Evolutionary conservation across 2,797 vertebrate species (phyloP), one percentile per base, ranked within the genome.

Genomic region (Malacoctenus gilli): DNA sequence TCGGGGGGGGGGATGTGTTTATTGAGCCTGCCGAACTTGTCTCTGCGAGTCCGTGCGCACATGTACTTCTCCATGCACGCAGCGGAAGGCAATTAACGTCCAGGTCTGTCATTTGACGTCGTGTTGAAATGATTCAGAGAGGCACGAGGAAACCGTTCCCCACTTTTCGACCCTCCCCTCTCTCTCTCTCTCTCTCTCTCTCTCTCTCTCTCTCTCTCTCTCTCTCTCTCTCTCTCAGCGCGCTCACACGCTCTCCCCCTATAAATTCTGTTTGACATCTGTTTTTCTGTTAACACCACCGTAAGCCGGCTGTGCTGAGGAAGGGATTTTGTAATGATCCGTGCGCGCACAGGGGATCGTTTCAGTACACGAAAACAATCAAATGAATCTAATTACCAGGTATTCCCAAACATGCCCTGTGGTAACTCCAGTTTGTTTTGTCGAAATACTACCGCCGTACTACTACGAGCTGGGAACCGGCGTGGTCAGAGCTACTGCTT

Each of bases 241-340:
- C 42, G 48, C 76, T 77, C 64, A 37, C 75, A 62, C 63, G 38
- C 72, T 72, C 58, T 38, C 55, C 50, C 69, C 54, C 54, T 74
- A 60, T 57, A 74, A 69, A 61, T 71, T 68, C 40, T 62, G 22
- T 57, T 61, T 56, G 68, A 84, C 85, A 78, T 87, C 82, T 87
- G 84, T 83, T 87, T 87, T 74, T 77, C 65, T 65, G 72, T 60
- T 60, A 66, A 72, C 59, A 49, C 59, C 71, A 15, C 61, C 44
- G 63, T 69, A 65, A 72, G 59, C 67, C 41, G 64, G 30, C 66
- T 41, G 49, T 58, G 57, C 59, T 32, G 67, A 66, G 59, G 55
- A 75, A 75, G 75, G 72, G 74, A 71, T 74, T 69, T 79, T 76
- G 72, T 66, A 59, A 81, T 57, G 76, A 84, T 74, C 67, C 52